These are phyloP conservation scores for Speoplatyrhinus poulsoni DNA, from an alignment of 2,113 vertebrate species.

Conservation along the genomic window DNA sequence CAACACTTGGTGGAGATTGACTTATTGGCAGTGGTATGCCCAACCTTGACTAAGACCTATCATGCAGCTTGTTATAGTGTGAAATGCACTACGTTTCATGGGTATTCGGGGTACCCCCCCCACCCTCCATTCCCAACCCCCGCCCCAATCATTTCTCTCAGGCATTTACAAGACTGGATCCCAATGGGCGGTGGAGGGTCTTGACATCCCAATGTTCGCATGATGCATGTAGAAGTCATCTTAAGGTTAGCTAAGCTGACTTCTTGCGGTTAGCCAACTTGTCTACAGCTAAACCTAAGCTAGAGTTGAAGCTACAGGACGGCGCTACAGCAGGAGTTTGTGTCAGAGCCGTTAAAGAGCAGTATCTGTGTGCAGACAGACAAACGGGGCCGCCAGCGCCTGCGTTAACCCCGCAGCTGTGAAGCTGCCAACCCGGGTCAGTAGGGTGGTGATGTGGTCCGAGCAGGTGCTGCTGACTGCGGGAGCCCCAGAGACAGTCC, in stretches of 20 bases:
- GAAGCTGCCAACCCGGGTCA: conserved; percentile 66
- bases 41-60: conserved; percentile 28
- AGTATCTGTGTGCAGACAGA: conserved; percentile 36
- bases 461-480: conserved; percentile 70
- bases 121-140: background rate
- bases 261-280: background rate
- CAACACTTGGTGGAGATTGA: conserved; percentile 47
- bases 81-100: conserved; percentile 64
- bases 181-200: conserved; percentile 4
- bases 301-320: conserved; percentile 23
- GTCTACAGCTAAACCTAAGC: conserved; percentile 37
- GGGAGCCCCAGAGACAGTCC: conserved; percentile 64
- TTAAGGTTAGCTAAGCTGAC: conserved; percentile 13
- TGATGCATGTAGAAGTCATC: conserved; percentile 10
- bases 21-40: conserved; percentile 41
- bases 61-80: conserved; percentile 47
- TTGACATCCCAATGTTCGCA: conserved; percentile 15
- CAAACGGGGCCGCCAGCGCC: conserved; percentile 57
- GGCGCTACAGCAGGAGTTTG: conserved; percentile 8
- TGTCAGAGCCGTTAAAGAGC: conserved; percentile 45
- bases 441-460: conserved; percentile 67
- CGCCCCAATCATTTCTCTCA: conserved; percentile 22
- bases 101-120: conserved; percentile 50
- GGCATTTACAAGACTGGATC: conserved; percentile 9
- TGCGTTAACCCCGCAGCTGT: conserved; percentile 63